These are phyloP conservation scores for Amphipoea lucens DNA, from an alignment of 2,888 invertebrate genomes.

Conservation along the genomic window DNA sequence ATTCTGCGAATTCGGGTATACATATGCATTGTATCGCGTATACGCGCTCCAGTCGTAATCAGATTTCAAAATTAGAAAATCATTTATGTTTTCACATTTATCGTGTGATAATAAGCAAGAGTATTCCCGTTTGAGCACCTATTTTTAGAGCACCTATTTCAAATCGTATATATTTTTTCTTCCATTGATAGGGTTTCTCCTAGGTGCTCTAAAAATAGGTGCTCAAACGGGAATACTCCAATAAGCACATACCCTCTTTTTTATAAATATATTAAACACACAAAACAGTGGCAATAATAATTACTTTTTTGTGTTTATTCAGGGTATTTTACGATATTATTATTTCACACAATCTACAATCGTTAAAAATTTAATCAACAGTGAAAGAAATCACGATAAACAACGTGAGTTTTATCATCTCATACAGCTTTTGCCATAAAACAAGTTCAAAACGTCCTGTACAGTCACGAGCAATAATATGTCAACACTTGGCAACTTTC, in stretches of 20 bases:
- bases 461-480: no score
- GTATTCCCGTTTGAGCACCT: no score
- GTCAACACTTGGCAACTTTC: no score
- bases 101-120: no score
- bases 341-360: conserved; percentile 24
- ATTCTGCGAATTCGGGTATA: not conserved
- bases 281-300: not conserved
- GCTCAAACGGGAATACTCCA: no score
- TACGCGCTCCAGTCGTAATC: not conserved
- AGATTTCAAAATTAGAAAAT: not conserved
- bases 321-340: conserved; percentile 7
- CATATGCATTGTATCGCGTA: not conserved
- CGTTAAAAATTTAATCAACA: conserved; percentile 66
- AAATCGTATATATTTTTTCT: no score
- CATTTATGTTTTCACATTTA: no score
- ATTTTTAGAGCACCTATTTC: no score
- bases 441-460: conserved; percentile 66
- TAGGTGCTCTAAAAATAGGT: no score
- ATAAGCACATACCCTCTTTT: not conserved
- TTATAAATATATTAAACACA: not conserved
- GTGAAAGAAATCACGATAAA: conserved; percentile 21
- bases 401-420: conserved; percentile 61
- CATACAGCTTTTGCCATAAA: conserved; percentile 69
- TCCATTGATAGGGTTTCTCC: no score
- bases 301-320: not conserved